Percentiles rank a stretch among this genome's conserved stretches.
phyloP scores from a whole-genome alignment of 2,888 invertebrate species.

The Cosmia trapezina region DNA sequence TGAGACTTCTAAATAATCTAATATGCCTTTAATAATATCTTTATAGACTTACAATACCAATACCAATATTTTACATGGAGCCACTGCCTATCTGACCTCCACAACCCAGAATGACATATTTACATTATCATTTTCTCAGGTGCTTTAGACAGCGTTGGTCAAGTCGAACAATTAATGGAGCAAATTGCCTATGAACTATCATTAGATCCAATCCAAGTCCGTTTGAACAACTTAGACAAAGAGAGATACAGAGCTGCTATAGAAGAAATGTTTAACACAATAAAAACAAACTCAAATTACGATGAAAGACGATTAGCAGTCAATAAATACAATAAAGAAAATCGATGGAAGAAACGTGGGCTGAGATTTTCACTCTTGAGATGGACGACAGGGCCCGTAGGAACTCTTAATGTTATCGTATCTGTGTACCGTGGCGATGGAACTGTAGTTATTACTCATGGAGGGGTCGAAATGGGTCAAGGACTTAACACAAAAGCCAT shows the following conservation, averaged over 20 bases:
- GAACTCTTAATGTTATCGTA: slow-evolving; percentile 86
- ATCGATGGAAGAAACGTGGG: slow-evolving; percentile 94
- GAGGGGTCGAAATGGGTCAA: slow-evolving; percentile 93
- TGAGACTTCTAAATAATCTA: slow-evolving; percentile 53
- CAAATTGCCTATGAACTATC: slow-evolving; percentile 89
- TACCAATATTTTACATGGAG: not conserved
- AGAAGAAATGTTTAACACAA: slow-evolving; percentile 85
- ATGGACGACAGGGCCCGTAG: slow-evolving; percentile 83
- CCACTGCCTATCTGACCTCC: not conserved
- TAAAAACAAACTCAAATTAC: slow-evolving; percentile 89
- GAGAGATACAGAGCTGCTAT: slow-evolving; percentile 71
- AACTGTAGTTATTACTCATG: slow-evolving; percentile 91
- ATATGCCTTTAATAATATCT: not conserved
- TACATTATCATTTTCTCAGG: slow-evolving; percentile 68
- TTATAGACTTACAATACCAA: too few relatives aligned
- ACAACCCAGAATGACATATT: not conserved
- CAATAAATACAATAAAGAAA: slow-evolving; percentile 90
- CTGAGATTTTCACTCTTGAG: slow-evolving; percentile 91
- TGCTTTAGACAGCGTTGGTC: slow-evolving; percentile 88
- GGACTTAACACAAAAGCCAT: slow-evolving; percentile 93
- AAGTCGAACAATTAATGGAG: slow-evolving; percentile 91
- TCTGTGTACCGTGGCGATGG: slow-evolving; percentile 92
- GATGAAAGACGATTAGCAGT: slow-evolving; percentile 84
- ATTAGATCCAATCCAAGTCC: slow-evolving; percentile 90
- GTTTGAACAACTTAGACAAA: slow-evolving; percentile 86